Conservation (phyloP, 2,113 vertebrate species). For the Setophaga coronata region DNA sequence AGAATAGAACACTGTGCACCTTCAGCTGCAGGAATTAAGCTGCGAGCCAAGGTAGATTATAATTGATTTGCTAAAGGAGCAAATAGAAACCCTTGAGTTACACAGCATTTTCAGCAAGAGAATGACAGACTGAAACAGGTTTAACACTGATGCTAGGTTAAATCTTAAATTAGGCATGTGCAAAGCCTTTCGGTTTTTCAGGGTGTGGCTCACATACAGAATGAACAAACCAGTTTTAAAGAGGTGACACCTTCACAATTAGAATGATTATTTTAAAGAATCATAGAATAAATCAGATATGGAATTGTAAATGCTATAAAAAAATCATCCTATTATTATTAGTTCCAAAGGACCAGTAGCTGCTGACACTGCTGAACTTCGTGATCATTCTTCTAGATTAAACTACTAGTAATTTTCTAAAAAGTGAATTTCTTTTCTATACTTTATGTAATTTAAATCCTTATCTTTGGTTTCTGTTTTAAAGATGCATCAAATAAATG, state of each 20-base stretch:
- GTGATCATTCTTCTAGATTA: neutral
- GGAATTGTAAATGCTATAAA: neutral
- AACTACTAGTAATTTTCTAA: neutral
- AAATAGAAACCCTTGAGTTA: neutral
- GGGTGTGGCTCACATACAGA: neutral
- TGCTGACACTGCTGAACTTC: neutral
- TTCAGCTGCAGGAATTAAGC: neutral
- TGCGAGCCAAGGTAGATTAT: neutral
- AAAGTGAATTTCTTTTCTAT: neutral
- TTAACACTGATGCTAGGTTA: neutral
- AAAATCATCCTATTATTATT: neutral
- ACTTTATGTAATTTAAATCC: neutral
- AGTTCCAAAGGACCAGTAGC: neutral
- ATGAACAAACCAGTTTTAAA: neutral
- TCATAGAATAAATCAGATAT: neutral
- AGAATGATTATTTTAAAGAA: neutral
- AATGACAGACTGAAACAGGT: neutral
- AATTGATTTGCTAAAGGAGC: neutral
- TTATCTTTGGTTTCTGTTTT: neutral
- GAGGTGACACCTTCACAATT: neutral
- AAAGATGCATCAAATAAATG: neutral
- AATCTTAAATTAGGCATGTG: conserved; percentile 5
- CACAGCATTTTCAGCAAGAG: neutral
- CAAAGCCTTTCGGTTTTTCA: neutral
- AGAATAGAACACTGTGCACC: neutral